These are phyloP conservation scores for Timema cristinae DNA, from an alignment of 2,888 invertebrate genomes.

Conservation along the genomic window DNA sequence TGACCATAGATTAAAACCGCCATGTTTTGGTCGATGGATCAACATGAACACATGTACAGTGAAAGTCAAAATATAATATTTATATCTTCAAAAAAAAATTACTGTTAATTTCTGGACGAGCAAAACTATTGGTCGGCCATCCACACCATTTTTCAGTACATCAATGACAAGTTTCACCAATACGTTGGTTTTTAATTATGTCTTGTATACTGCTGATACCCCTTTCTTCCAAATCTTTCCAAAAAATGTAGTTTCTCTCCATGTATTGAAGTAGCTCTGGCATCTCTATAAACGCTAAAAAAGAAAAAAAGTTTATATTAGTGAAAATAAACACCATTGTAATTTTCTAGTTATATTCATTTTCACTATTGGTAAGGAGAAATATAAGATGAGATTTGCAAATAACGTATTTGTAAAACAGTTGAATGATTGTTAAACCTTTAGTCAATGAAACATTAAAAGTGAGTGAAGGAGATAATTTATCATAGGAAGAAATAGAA, in stretches of 20 bases:
- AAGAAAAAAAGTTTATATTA: constrained; percentile 18
- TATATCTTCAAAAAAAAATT: neutral
- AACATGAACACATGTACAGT: too few species aligned
- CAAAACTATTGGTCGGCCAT: neutral
- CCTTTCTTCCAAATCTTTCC: constrained; percentile 64
- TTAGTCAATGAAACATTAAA: too few species aligned
- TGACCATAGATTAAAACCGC: too few species aligned
- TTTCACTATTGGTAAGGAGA: too few species aligned
- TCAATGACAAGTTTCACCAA: neutral
- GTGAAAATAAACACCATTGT: constrained; percentile 1
- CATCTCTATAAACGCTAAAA: constrained; percentile 84
- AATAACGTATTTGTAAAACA: too few species aligned
- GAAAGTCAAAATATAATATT: constrained; percentile 3
- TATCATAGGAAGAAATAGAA: too few species aligned
- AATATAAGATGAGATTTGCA: too few species aligned
- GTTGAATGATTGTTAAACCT: too few species aligned
- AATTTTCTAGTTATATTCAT: neutral
- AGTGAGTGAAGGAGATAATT: too few species aligned
- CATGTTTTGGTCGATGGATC: too few species aligned
- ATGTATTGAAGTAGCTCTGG: constrained; percentile 84
- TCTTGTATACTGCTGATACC: constrained; percentile 34
- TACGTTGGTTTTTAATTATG: neutral
- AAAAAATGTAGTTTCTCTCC: constrained; percentile 81
- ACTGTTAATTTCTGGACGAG: too few species aligned
- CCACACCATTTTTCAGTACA: neutral